Evolutionary conservation across 2,888 invertebrate species (phyloP), one percentile per base, ranked within the genome.

Genomic region (Pyrocoelia pectoralis): DNA sequence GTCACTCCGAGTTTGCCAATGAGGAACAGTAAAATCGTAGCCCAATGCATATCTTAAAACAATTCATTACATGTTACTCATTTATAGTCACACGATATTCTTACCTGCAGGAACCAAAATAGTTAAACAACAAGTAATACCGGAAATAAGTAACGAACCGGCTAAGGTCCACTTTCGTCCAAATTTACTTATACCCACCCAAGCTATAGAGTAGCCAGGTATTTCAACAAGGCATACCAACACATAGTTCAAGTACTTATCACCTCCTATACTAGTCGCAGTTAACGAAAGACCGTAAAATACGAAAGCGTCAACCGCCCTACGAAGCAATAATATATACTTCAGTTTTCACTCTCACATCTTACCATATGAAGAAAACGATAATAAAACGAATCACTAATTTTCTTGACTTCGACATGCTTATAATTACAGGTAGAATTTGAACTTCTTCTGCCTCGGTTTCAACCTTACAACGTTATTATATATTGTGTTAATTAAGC

Each of bases 281-380:
- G 88, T 89, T 17, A 90, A 79, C 0, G 89, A 88, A 19, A 90
- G 79, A 0, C 90, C 90, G 72, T 89, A 90, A 72, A 86, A 90
- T 2, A 90, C 87, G 63, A 89, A 87, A 0, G 88, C 87, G 73
- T 87, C 89, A 1, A 88, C 85, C 15, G 85, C 83, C 88, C 86
- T 82, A 56, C 69, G 77, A 54, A 41, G 17, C 9, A 13, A 15
- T 17, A 15, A 24, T 5, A n/a, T 15, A 41, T 2, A n/a, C 54
- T 13, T 38, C 38, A 41, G 4, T 9, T 13, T 3, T 41, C 12
- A n/a, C n/a, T 13, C 1, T 5, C 10, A 1, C 13, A 56, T 74
- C 69, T 73, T 72, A 84, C 85, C 86, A 86, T 53, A 85, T 82
- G 67, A 81, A 82, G 46, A 84, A 77, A 56, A 85, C 76, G 19